Conservation (phyloP, 2,797 vertebrate genomes). For the Diplodus sargus region DNA sequence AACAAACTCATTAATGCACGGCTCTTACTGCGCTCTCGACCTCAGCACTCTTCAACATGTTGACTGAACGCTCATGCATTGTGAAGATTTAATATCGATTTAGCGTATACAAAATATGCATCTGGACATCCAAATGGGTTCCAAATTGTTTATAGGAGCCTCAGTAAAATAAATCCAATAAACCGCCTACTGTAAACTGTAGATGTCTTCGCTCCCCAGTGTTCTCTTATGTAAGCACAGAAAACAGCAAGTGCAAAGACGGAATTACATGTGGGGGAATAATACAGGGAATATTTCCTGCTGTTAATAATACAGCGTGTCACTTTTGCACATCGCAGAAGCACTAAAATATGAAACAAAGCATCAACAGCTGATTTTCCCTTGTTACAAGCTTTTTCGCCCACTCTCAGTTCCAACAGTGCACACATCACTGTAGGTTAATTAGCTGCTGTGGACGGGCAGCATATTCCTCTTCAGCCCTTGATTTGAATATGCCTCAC, state of each 20-base stretch:
- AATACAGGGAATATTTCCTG: conserved; percentile 8
- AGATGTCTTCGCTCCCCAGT: no score
- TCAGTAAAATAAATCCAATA: neutral
- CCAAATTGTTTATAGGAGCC: neutral
- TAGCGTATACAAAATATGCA: neutral
- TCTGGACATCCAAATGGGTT: neutral
- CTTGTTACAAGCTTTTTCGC: conserved; percentile 13
- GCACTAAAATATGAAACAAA: conserved; percentile 26
- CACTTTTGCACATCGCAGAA: conserved; percentile 6
- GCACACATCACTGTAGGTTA: conserved; percentile 7
- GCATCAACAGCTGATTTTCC: neutral
- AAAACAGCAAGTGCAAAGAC: neutral
- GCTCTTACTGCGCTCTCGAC: conserved; percentile 11
- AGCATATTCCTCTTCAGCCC: conserved; percentile 12
- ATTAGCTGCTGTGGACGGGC: conserved; percentile 35
- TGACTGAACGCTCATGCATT: conserved; percentile 20
- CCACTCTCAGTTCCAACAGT: neutral
- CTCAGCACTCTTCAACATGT: conserved; percentile 13
- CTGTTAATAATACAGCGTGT: conserved; percentile 14
- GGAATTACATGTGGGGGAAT: neutral
- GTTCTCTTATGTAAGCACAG: neutral
- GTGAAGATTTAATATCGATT: conserved; percentile 2
- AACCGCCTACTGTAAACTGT: neutral
- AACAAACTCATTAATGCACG: conserved; percentile 26
- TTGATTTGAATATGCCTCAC: conserved; percentile 20